Conservation (phyloP, 2,113 vertebrate species). For the Machaerirhynchus nigripectus region DNA sequence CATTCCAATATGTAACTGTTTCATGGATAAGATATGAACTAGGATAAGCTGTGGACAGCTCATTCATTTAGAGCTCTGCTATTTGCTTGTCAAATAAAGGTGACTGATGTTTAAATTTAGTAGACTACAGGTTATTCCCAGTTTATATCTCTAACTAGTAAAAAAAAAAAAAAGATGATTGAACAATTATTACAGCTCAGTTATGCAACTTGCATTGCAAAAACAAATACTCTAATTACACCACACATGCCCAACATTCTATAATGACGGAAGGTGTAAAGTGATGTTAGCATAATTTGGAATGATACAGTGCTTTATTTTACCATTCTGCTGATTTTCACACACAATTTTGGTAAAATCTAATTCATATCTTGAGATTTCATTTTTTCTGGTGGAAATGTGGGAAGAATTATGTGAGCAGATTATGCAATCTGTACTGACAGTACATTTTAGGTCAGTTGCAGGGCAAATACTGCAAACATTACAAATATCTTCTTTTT, state of each 20-base stretch:
- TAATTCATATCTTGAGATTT: neutral
- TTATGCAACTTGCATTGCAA: neutral
- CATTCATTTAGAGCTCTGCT: conserved; percentile 12
- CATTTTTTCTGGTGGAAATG: neutral
- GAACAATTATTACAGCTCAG: conserved; percentile 42
- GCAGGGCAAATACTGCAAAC: neutral
- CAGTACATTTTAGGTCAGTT: neutral
- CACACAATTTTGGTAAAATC: neutral
- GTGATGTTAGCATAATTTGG: neutral
- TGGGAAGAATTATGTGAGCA: neutral
- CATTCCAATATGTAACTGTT: neutral
- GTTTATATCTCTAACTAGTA: conserved; percentile 16
- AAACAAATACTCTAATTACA: conserved; percentile 8
- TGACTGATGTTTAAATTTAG: conserved; percentile 26
- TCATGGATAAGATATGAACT: neutral
- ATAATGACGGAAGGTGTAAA: neutral
- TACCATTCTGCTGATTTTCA: neutral
- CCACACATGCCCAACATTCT: neutral
- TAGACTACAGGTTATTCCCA: neutral
- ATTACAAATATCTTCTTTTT: neutral
- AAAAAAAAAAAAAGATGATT: neutral
- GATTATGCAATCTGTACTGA: neutral
- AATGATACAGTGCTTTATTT: neutral
- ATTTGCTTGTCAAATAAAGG: conserved; percentile 46
- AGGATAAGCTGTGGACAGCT: neutral